Conservation (phyloP, 2,888 invertebrate genomes). For the Athalia rosae region DNA sequence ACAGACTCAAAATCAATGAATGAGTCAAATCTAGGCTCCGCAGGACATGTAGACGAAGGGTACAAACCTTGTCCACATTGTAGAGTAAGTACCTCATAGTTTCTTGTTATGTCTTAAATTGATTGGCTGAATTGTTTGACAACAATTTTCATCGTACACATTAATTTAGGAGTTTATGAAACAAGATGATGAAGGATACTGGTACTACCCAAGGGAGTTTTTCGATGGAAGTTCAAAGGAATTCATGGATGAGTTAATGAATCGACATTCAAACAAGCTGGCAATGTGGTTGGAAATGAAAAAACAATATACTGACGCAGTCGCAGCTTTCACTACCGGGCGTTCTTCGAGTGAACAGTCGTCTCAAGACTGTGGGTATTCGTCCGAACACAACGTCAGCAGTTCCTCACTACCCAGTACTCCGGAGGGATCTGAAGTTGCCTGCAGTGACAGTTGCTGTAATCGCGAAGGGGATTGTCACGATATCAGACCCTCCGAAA, state of each 20-base stretch:
- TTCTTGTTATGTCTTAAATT: background rate
- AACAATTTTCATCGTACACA: background rate
- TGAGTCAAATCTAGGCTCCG: constrained; percentile 23
- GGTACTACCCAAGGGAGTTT: constrained; percentile 41
- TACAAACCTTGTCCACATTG: constrained; percentile 41
- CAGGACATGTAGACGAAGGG: constrained; percentile 31
- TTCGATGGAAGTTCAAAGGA: constrained; percentile 55
- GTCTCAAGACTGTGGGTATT: constrained; percentile 91
- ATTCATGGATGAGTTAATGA: constrained; percentile 66
- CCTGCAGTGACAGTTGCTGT: constrained; percentile 92
- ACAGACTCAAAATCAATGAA: constrained; percentile 53
- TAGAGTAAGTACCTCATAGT: constrained; percentile 9
- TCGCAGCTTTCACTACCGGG: constrained; percentile 63
- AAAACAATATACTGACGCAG: constrained; percentile 52
- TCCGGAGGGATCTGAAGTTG: constrained; percentile 92
- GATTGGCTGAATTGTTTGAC: background rate
- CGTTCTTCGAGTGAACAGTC: constrained; percentile 80
- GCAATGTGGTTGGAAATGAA: constrained; percentile 69
- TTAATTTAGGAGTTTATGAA: constrained; percentile 33
- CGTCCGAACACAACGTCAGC: constrained; percentile 87
- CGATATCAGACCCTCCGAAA: constrained; percentile 65
- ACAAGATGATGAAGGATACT: constrained; percentile 38
- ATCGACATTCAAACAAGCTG: constrained; percentile 63
- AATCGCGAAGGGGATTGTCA: constrained; percentile 79
- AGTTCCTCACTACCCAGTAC: constrained; percentile 89